Conservation (phyloP, 2,797 vertebrate genomes). For the Scleropages formosus region DNA sequence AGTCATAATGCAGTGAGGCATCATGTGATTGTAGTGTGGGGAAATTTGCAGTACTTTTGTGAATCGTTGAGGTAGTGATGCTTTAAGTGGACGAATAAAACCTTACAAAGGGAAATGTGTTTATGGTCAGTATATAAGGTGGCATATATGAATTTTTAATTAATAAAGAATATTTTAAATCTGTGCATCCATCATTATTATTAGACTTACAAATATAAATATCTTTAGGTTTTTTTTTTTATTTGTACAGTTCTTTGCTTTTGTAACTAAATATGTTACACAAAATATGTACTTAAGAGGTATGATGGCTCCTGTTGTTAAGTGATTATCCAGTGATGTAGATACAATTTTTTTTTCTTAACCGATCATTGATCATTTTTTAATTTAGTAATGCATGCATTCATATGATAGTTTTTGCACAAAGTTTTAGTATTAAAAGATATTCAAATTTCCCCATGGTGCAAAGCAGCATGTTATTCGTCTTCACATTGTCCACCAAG, state of each 20-base stretch:
- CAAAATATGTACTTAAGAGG: background rate
- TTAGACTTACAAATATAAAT: background rate
- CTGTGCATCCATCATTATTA: background rate
- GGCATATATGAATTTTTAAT: too few relatives aligned
- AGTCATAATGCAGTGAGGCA: too few relatives aligned
- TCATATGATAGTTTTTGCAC: background rate
- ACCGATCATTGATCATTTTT: background rate
- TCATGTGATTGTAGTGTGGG: too few relatives aligned
- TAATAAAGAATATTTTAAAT: too few relatives aligned
- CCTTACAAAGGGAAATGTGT: too few relatives aligned
- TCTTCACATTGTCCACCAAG: constrained; percentile 32
- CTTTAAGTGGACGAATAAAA: too few relatives aligned
- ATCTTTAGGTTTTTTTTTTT: background rate
- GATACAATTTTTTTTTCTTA: background rate
- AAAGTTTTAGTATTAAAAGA: constrained; percentile 12
- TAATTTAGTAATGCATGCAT: background rate
- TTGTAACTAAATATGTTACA: background rate
- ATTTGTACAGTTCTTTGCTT: background rate
- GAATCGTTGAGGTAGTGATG: too few relatives aligned
- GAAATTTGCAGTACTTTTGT: too few relatives aligned
- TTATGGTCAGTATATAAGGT: too few relatives aligned
- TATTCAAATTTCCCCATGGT: constrained; percentile 37
- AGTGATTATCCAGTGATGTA: background rate
- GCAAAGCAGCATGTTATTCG: constrained; percentile 42
- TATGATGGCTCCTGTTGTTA: background rate